phyloP scores from a whole-genome alignment of 2,113 vertebrate species.

The Hypocryptadius cinnamomeus region DNA sequence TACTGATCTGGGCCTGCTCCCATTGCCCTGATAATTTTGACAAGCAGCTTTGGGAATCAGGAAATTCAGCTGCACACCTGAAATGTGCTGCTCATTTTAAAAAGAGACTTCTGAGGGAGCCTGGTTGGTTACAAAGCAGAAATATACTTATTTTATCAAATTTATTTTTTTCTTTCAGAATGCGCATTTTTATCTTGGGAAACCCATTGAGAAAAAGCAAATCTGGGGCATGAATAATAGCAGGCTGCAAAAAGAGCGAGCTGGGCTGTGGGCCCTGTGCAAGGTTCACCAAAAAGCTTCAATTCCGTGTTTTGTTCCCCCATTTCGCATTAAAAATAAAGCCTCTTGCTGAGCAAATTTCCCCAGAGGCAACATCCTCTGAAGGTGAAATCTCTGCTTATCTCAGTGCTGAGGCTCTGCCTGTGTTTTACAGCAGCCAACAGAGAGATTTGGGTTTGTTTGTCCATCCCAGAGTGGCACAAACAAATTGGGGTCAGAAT shows the following conservation, averaged over 20 bases:
- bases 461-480: not conserved
- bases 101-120: not conserved
- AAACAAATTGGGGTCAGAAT: fast-evolving
- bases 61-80: not conserved
- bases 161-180: not conserved
- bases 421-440: not conserved
- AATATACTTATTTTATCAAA: not conserved
- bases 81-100: not conserved
- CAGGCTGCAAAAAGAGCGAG: not conserved
- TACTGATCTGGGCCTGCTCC: not conserved
- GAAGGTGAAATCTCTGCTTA: not conserved
- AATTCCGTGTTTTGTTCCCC: not conserved
- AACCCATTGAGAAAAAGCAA: not conserved
- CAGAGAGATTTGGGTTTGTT: not conserved
- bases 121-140: not conserved
- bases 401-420: not conserved
- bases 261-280: not conserved
- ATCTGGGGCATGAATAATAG: not conserved
- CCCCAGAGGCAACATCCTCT: not conserved
- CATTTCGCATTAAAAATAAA: not conserved
- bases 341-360: not conserved
- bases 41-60: not conserved
- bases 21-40: not conserved
- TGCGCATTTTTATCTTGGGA: not conserved
- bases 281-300: not conserved